Evolutionary conservation across 1,140 invertebrate genomes (phyloP).

Genomic region (Solen grandis): DNA sequence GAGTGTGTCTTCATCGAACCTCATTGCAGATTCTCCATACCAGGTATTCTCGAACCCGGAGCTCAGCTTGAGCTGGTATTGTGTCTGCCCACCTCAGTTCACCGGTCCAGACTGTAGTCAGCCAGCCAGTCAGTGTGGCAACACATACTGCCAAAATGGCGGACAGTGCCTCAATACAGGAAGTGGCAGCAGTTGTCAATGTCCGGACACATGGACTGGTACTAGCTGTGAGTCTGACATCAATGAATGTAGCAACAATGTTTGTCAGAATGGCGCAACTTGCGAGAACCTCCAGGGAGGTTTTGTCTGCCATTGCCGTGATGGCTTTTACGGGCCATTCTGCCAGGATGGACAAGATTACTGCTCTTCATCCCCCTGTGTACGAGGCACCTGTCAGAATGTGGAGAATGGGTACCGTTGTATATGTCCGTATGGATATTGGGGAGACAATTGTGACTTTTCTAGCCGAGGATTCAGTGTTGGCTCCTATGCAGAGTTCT

Average conservation of each 20-base stretch:
- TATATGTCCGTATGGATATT: conserved; percentile 88
- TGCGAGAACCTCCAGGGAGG: conserved; percentile 76
- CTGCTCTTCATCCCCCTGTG: conserved; percentile 69
- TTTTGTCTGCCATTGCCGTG: conserved; percentile 92
- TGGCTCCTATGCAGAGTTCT: conserved; percentile 94
- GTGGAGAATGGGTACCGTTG: conserved; percentile 84
- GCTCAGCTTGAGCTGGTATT: conserved; percentile 93
- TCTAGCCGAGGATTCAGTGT: conserved; percentile 94
- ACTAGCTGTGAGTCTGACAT: conserved; percentile 94
- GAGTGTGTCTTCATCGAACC: conserved; percentile 84
- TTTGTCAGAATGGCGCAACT: conserved; percentile 79
- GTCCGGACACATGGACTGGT: conserved; percentile 85
- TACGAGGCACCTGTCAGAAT: conserved; percentile 90
- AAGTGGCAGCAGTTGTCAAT: conserved; percentile 94
- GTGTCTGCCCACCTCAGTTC: conserved; percentile 93
- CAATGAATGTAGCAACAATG: conserved; percentile 90
- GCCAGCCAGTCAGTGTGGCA: conserved; percentile 86
- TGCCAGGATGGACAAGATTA: conserved; percentile 83
- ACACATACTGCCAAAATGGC: conserved; percentile 94
- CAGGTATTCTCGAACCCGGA: conserved; percentile 96
- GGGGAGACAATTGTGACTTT: conserved; percentile 94
- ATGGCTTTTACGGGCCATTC: conserved; percentile 91
- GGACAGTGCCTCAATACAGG: conserved; percentile 92
- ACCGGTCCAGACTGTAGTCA: conserved; percentile 92
- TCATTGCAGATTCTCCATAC: conserved; percentile 88